Evolutionary conservation across 1,140 invertebrate species (phyloP), one percentile per base, ranked within the genome.

Genomic region (Eupristina koningsbergeri): DNA sequence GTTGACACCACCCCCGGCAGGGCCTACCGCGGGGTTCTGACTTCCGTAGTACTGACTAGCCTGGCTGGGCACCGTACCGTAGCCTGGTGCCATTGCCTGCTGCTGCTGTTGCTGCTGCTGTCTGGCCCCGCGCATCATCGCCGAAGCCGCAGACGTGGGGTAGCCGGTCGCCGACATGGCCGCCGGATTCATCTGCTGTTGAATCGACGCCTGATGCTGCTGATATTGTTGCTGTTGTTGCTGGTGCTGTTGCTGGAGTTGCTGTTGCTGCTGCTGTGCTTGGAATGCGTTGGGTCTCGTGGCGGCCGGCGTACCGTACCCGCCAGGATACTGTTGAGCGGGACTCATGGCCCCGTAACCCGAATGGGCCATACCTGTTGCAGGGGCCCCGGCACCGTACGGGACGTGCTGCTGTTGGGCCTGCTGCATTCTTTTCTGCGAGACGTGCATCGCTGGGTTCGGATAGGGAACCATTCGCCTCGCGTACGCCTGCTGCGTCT

Each of bases 401-500:
- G 89, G 85, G 13, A 86, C 79, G 61, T 92, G 91, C 90, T 91
- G 90, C 83, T 92, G 91, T 58, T 92, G 91, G 80, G 91, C 90
- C 63, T 81, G 84, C 15, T 47, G 73, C 84, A 85, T 81, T 22
- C 96, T 94, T 89, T 97, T 96, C 88, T 97, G 96, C 47, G 94
- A 94, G 94, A 96, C 96, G 88, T 97, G 95, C 95, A 97, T 96
- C 39, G 95, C 94, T 13, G 96, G 95, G 76, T 94, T 94, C 3
- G 96, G 96, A 91, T 97, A 97, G 0, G 96, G 96, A 34, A 96
- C 93, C 91, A 96, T 93, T 87, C 96, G 93, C 86, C 96, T 94
- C 63, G 93, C 93, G 75, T 91, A 91, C 31, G 86, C 89, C 84
- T 88, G 88, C 69, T 91, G 90, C 69, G 87, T 79, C 50, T 87